Evolutionary conservation across 2,888 invertebrate genomes (phyloP).

Genomic region (Aethes cnicana): DNA sequence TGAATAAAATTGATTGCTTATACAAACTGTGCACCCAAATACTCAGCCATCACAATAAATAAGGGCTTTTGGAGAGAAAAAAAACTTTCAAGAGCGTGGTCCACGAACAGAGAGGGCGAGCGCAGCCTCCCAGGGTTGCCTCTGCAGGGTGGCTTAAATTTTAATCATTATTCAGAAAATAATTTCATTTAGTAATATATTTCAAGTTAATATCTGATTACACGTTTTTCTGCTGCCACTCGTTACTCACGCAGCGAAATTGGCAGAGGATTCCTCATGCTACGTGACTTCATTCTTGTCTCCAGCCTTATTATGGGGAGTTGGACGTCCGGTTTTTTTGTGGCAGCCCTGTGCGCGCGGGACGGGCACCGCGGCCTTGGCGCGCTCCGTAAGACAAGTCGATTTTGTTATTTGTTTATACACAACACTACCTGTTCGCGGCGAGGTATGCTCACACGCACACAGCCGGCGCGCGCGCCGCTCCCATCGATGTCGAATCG

Average conservation of each 20-base stretch:
- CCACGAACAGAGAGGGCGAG: constrained; percentile 53
- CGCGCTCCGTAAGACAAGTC: constrained; percentile 76
- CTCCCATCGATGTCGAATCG: constrained; percentile 64
- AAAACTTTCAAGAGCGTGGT: constrained; percentile 61
- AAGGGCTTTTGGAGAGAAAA: constrained; percentile 70
- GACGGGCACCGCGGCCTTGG: constrained; percentile 64
- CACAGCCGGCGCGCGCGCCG: constrained; percentile 31
- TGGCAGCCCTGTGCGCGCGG: constrained; percentile 40
- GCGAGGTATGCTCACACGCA: constrained; percentile 42
- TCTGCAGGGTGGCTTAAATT: no score
- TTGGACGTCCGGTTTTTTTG: constrained; percentile 26
- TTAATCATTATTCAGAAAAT: no score
- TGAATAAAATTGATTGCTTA: constrained; percentile 83
- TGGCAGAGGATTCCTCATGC: constrained; percentile 17
- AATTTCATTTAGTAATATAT: no score
- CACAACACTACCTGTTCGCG: constrained; percentile 78
- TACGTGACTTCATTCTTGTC: constrained; percentile 25
- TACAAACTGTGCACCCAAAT: constrained; percentile 82
- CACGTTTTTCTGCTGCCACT: constrained; percentile 16
- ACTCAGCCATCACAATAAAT: constrained; percentile 80
- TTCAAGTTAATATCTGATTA: constrained; percentile 7
- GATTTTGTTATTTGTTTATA: constrained; percentile 82
- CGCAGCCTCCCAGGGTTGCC: constrained; percentile 34
- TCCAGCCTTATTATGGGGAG: constrained; percentile 11
- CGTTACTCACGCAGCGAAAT: constrained; percentile 25